Evolutionary conservation across 1,140 invertebrate genomes (phyloP), one percentile per base, ranked within the genome.

Genomic region (Magallana ariakensis): DNA sequence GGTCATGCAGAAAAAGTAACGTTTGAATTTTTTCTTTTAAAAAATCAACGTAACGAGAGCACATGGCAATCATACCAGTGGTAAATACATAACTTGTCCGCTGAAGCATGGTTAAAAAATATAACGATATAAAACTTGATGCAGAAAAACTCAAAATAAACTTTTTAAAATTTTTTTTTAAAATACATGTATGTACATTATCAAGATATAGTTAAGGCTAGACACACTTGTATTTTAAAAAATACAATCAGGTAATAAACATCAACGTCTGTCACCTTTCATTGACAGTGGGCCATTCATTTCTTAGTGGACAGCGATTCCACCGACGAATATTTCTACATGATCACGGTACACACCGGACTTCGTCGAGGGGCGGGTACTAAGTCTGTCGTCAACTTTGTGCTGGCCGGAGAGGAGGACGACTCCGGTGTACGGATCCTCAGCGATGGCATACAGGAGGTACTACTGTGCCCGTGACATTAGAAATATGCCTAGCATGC

Each of bases 311-410:
- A 91, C 80, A 92, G 91, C 83, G 70, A 90, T 53, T 84, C 82
- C 19, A 84, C 83, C 22, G 91, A 89, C 55, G 53, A 70, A 11
- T 91, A 91, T 83, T 89, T 87, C 70, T 92, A 92, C 85, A 46
- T 91, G 58, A 70, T 92, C 19, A 90, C 88, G 15, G 91, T 92
- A 11, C 86, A 91, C 82, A 92, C 92, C 11, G 91, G 92, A 1
- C 80, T 92, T 33, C 56, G 89, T 1, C 80, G 87, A 66, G 87
- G 87, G 33, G 86, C 89, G 13, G 89, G 90, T 2, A 92, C 92
- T 4, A 87, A 80, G 8, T 91, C 91, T 26, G 89, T 87, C 46
- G 85, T 92, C 46, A 87, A 88, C 19, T 91, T 92, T 81, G 87
- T 90, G 33, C 33, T 92, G 19, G 86, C 88, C 53, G 92, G 92